These are phyloP conservation scores for Anarhynchus alexandrinus DNA, from an alignment of 2,113 vertebrate species.

Conservation along the genomic window DNA sequence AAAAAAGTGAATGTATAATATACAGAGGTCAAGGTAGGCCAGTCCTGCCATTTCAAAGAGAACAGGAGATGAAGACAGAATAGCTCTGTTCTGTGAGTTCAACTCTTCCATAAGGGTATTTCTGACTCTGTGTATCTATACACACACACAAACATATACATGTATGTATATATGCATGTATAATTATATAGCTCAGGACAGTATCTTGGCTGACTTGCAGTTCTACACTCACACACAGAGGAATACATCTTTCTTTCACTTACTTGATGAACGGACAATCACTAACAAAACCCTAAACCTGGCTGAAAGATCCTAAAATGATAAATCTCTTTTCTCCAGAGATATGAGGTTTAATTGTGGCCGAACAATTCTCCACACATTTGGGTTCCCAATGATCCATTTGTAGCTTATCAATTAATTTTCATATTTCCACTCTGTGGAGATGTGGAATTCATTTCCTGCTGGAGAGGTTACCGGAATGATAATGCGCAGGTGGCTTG, in stretches of 20 bases:
- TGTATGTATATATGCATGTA: too few species aligned
- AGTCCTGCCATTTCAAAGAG: neutral
- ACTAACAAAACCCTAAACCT: neutral
- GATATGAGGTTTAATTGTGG: neutral
- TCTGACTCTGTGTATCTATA: neutral
- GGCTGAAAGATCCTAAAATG: neutral
- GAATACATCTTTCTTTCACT: neutral
- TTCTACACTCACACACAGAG: neutral
- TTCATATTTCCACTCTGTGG: conserved; percentile 3
- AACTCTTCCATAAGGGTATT: neutral
- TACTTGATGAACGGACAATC: neutral
- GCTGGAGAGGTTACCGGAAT: conserved; percentile 42
- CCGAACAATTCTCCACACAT: neutral
- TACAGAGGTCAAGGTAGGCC: neutral
- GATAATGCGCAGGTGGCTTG: conserved; percentile 52
- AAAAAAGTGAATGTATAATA: neutral
- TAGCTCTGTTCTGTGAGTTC: neutral
- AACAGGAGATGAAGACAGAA: neutral
- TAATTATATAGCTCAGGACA: neutral
- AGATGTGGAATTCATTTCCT: conserved; percentile 58
- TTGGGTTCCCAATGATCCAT: conserved; percentile 23
- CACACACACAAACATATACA: neutral
- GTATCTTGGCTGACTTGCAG: neutral
- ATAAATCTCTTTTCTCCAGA: neutral
- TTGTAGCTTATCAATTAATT: conserved; percentile 54